Evolutionary conservation across 2,797 vertebrate genomes (phyloP).

Genomic region (Rousettus madagascariensis): DNA sequence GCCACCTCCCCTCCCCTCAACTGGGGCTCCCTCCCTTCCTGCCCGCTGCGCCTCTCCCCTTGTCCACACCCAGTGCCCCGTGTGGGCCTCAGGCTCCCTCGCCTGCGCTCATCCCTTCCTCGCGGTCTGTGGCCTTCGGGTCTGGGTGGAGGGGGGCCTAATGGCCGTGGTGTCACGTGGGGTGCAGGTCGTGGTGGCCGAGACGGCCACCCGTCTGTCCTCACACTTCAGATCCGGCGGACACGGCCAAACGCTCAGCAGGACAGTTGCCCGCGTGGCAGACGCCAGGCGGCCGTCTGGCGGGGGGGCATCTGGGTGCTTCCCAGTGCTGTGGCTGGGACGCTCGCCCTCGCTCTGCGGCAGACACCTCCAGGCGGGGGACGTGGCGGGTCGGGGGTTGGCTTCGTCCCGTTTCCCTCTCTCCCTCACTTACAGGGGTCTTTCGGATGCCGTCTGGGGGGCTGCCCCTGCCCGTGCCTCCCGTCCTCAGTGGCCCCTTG

Average conservation of each 20-base stretch:
- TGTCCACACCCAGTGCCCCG: no score
- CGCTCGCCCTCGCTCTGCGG: not conserved
- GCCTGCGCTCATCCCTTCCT: accelerated
- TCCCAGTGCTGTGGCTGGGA: not conserved
- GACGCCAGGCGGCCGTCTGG: not conserved
- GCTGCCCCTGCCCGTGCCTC: not conserved
- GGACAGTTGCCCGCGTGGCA: accelerated
- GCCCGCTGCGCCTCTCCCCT: no score
- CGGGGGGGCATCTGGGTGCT: no score
- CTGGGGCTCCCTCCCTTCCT: no score
- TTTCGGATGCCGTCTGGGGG: not conserved
- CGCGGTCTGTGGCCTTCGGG: not conserved
- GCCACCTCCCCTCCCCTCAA: not conserved
- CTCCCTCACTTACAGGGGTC: not conserved
- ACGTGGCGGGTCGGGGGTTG: not conserved
- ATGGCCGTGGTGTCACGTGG: accelerated
- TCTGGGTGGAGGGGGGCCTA: not conserved
- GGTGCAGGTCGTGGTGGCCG: not conserved
- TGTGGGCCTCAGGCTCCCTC: not conserved
- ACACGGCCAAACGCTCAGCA: not conserved
- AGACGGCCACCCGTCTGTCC: not conserved
- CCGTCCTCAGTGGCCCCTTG: not conserved
- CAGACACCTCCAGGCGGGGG: no score
- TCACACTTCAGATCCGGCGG: not conserved
- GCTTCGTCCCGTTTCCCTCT: not conserved